A percentile compares a stretch with the other conserved stretches of the same genome.
These are phyloP conservation scores for Brachionichthys hirsutus DNA, from an alignment of 2,113 vertebrate genomes.

Conservation along the genomic window DNA sequence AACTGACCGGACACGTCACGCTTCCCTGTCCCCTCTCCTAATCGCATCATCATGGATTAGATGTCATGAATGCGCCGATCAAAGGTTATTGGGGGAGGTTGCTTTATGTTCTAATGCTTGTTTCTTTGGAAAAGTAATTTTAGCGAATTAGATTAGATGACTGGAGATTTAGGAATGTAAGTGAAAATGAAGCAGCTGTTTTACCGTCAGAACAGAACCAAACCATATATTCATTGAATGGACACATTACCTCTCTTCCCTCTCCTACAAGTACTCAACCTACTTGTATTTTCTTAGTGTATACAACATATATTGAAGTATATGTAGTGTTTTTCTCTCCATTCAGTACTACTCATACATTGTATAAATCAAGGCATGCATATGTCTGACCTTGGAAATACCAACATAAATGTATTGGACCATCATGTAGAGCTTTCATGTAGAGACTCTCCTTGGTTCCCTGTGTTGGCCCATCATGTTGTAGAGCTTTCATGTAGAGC, in stretches of 20 bases:
- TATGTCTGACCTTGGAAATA: constrained; percentile 39
- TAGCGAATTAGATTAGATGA: constrained; percentile 20
- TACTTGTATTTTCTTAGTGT: too few relatives aligned
- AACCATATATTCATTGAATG: background rate
- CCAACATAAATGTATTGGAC: constrained; percentile 22
- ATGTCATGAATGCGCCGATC: background rate
- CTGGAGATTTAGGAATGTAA: background rate
- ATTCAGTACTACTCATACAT: constrained; percentile 2
- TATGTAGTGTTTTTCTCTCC: constrained; percentile 16
- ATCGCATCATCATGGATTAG: background rate
- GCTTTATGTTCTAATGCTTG: too few relatives aligned
- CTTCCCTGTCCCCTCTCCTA: constrained; percentile 1
- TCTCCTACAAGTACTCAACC: too few relatives aligned
- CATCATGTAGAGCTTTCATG: too few relatives aligned
- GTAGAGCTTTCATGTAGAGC: too few relatives aligned
- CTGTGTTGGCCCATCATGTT: too few relatives aligned
- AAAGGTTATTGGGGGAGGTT: too few relatives aligned
- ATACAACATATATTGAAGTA: too few relatives aligned
- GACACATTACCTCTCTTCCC: too few relatives aligned
- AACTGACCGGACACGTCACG: constrained; percentile 70
- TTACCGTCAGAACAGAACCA: background rate
- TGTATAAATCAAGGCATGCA: constrained; percentile 25
- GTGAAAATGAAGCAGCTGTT: background rate
- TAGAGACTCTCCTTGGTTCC: too few relatives aligned
- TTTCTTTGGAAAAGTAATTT: background rate